These are phyloP conservation scores for Mya arenaria DNA, from an alignment of 1,140 invertebrate genomes.

Conservation along the genomic window DNA sequence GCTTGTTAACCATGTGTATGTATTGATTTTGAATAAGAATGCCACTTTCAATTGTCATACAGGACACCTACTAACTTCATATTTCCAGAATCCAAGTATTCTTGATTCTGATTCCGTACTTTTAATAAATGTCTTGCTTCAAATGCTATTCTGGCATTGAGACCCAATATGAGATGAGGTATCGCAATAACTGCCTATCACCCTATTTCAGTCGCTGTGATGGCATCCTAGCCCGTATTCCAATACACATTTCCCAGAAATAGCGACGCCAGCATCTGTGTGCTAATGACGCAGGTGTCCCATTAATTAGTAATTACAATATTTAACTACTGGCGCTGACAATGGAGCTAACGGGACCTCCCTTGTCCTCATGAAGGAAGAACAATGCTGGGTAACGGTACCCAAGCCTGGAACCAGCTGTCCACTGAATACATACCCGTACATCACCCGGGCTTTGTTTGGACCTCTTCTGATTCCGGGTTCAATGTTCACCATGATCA, in stretches of 20 bases:
- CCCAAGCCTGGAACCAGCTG: slow-evolving; percentile 10
- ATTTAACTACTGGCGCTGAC: slow-evolving; percentile 22
- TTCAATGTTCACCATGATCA: slow-evolving; percentile 30
- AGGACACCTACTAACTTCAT: no score
- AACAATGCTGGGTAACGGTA: neutral
- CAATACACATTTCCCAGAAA: slow-evolving; percentile 1
- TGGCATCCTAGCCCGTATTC: neutral
- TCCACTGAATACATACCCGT: slow-evolving; percentile 22
- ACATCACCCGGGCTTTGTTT: slow-evolving; percentile 16
- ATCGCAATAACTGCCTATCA: no score
- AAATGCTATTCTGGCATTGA: no score
- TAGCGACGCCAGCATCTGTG: neutral
- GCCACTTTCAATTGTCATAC: no score
- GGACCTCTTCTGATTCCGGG: neutral
- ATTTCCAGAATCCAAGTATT: no score
- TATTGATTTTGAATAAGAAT: no score
- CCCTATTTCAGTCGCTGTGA: no score
- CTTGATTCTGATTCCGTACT: no score
- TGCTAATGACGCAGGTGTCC: slow-evolving; percentile 47
- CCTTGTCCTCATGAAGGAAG: no score
- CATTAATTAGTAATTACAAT: slow-evolving; percentile 46
- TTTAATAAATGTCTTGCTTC: no score
- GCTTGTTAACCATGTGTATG: no score
- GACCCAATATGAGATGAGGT: no score
- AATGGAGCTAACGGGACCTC: slow-evolving; percentile 43